Evolutionary conservation across 2,797 vertebrate genomes (phyloP), one percentile per base, ranked within the genome.

Genomic region (Oreochromis mossambicus): DNA sequence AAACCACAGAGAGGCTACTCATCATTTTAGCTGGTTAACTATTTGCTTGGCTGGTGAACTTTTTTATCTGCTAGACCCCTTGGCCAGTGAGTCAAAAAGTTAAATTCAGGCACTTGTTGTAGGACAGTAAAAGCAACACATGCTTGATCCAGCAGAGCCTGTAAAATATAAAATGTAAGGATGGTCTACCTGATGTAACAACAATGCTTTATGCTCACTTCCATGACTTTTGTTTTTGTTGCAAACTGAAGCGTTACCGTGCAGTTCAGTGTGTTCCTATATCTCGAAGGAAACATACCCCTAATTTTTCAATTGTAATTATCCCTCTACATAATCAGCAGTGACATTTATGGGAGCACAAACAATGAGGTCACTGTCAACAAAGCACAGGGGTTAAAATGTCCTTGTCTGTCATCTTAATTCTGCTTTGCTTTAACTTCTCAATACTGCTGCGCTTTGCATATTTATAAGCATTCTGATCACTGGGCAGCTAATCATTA

Each of bases 401-500:
- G 54, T 61, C 15, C n/a, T 73, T 26, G 26, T 78, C 10, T 86
- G 32, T 81, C 10, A 68, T 85, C 73, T 78, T 29, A 54, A 38
- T 77, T 66, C n/a, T 66, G 7, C 70, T 32, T 75, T 75, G 26
- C 68, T 48, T 48, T 75, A 75, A 75, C 43, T 19, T 21, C 14
- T 43, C 38, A 70, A 70, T 70, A 26, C 11, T 70, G 77, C 43
- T 52, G 38, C 55, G 77, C 73, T 76, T 58, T 78, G 52, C 66
- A 78, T 73, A 56, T 80, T 83, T 50, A 58, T 51, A 81, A 83
- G 80, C 80, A 36, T 29, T 48, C 36, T 55, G 82, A 61, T 86
- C 87, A 77, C 79, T 52, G 81, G 83, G 36, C 52, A 68, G 81
- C 80, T 54, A 75, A 86, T 86, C 79, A 80, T 68, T 79, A 24